Evolutionary conservation across 1,140 invertebrate genomes (phyloP).

Genomic region (Orchesella cincta): DNA sequence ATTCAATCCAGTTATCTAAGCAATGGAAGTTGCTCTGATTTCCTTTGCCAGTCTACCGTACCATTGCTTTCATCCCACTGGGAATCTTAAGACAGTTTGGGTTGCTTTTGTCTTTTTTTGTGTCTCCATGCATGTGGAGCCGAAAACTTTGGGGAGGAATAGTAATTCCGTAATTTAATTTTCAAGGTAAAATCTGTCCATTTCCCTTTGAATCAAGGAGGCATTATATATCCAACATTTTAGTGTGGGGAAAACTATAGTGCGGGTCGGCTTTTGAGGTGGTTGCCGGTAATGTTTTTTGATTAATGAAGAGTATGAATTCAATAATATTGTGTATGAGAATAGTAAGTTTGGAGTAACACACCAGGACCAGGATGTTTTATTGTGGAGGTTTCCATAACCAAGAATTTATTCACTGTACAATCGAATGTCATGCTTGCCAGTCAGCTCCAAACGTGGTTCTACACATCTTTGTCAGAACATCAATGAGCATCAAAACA

Average conservation of each 20-base stretch:
- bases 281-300: not conserved
- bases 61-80: conserved; percentile 1
- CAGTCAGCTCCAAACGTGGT: not conserved
- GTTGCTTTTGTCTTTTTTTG: not conserved
- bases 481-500: not conserved
- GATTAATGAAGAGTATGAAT: not conserved
- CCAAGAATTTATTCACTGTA: not conserved
- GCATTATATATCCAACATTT: not conserved
- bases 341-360: too few relatives aligned
- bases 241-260: too few relatives aligned
- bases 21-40: not conserved
- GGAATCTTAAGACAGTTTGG: not conserved
- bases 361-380: too few relatives aligned
- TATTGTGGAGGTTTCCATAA: not conserved
- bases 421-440: not conserved
- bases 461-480: not conserved
- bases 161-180: conserved; percentile 10
- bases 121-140: not conserved
- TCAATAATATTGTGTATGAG: not conserved
- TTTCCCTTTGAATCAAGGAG: not conserved
- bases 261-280: not conserved
- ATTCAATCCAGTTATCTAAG: conserved; percentile 6
- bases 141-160: conserved; percentile 5
- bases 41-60: not conserved
- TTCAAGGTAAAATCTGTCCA: conserved; percentile 7